phyloP scores from a whole-genome alignment of 2,888 invertebrate genomes.

The Venusia cambrica region DNA sequence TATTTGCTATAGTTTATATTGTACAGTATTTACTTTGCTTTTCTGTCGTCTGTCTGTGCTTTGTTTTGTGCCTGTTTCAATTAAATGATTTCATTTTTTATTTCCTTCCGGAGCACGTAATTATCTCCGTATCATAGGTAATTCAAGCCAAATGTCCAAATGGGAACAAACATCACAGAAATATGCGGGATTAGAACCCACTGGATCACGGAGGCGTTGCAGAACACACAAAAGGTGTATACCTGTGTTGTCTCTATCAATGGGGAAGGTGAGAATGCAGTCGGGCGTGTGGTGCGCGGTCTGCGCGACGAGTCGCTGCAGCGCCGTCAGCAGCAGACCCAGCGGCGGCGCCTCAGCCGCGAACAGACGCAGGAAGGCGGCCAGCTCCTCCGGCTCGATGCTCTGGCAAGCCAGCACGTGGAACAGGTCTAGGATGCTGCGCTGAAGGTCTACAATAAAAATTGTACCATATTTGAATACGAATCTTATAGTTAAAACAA shows the following conservation, averaged over 20 bases:
- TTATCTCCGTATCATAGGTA: too few relatives aligned
- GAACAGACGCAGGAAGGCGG: slow-evolving; percentile 81
- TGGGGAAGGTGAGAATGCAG: slow-evolving; percentile 79
- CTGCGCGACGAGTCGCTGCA: slow-evolving; percentile 59
- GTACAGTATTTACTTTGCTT: too few relatives aligned
- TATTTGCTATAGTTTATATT: too few relatives aligned
- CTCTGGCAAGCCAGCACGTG: slow-evolving; percentile 74
- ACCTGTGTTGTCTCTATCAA: slow-evolving; percentile 37
- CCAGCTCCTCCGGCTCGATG: slow-evolving; percentile 76
- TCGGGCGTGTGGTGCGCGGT: slow-evolving; percentile 73
- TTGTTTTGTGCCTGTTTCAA: too few relatives aligned
- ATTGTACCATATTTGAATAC: background rate
- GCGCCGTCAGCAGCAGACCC: slow-evolving; percentile 67
- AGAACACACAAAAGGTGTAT: background rate
- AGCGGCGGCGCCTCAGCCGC: slow-evolving; percentile 80
- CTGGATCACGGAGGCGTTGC: too few relatives aligned
- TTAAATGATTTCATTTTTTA: too few relatives aligned
- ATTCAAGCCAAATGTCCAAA: too few relatives aligned
- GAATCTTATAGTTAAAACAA: too few relatives aligned
- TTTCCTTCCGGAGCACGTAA: too few relatives aligned
- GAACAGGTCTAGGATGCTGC: slow-evolving; percentile 84
- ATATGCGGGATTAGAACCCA: too few relatives aligned
- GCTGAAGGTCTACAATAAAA: slow-evolving; percentile 82
- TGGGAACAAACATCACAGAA: too few relatives aligned
- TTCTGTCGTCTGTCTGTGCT: too few relatives aligned